A percentile compares a stretch with the other conserved stretches of the same genome.
Conservation (phyloP, 2,113 vertebrate species). For the Elaphurus davidianus region DNA sequence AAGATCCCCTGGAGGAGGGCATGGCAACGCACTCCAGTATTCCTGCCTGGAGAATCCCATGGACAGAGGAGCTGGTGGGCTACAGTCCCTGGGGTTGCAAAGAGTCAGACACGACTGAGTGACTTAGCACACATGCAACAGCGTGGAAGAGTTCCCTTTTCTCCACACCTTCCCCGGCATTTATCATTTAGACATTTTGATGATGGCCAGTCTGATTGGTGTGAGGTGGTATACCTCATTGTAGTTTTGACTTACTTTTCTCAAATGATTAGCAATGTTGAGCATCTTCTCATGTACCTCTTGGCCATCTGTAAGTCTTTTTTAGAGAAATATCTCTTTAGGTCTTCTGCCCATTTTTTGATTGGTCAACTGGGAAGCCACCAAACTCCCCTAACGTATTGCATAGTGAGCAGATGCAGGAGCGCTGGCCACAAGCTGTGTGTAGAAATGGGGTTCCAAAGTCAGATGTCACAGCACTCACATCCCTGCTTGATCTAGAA, state of each 20-base stretch:
- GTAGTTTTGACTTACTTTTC: not conserved
- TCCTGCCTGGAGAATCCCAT: not conserved
- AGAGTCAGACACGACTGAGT: not conserved
- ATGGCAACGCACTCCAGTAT: not conserved
- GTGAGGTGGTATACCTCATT: not conserved
- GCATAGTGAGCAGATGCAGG: not conserved
- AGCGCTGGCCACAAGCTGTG: not conserved
- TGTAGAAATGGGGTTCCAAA: not conserved
- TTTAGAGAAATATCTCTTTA: not conserved
- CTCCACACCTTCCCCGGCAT: not conserved
- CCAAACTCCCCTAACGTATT: not conserved
- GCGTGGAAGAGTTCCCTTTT: not conserved
- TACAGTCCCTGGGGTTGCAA: not conserved
- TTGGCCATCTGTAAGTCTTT: not conserved
- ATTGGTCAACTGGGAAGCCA: not conserved
- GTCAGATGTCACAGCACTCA: accelerated
- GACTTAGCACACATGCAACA: not conserved
- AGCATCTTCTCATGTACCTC: not conserved
- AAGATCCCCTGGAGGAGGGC: not conserved
- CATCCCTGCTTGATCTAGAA: no score
- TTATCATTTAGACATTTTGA: not conserved
- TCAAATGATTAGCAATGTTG: not conserved
- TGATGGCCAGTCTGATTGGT: not conserved
- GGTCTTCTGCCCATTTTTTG: not conserved
- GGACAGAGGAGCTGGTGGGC: not conserved